Evolutionary conservation across 2,113 vertebrate species (phyloP), one percentile per base, ranked within the genome.

Genomic region (Sylvilagus bachmani): DNA sequence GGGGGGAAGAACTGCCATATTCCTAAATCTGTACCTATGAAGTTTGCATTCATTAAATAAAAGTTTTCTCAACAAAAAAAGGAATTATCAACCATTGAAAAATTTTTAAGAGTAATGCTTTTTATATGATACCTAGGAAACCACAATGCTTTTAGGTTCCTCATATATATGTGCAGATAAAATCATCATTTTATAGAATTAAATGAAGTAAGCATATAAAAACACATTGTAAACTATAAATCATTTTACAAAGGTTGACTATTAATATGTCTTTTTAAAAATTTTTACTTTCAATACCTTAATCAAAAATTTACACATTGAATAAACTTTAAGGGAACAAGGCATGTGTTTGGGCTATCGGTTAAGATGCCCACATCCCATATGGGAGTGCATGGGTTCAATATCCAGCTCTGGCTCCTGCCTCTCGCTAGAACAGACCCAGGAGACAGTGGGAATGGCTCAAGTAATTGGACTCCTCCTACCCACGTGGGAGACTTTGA

Each of bases 241-340:
- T 70, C 90, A 92, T 51, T 94, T 80, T 82, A 79, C 14, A 93
- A 91, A 92, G 86, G 6, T 89, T 62, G 29, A 5, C 4, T 82
- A 67, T 82, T 55, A 78, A 86, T 33, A 89, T 49, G 67, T 13
- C 67, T 80, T 62, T 44, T 3, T 12, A 80, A n/a, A 38, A 6
- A 14, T 89, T 55, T 85, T 55, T 70, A 90, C 86, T 55, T 84
- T 78, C 51, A 82, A 19, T 83, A 58, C 8, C 62, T 71, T 71
- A 89, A 86, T 38, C 44, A 70, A 87, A 66, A 66, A 66, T 58
- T 19, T 58, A 58, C 21, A 58, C 14, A 58, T 58, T 17, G 19
- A 58, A 58, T 17, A 58, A 19, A 58, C 19, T 58, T 58, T 58
- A 17, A 58, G 55, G 55, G 55, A 16, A 58, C 14, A 58, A 5